phyloP scores from a whole-genome alignment of 2,797 vertebrate species.

The Scarus forsteni region DNA sequence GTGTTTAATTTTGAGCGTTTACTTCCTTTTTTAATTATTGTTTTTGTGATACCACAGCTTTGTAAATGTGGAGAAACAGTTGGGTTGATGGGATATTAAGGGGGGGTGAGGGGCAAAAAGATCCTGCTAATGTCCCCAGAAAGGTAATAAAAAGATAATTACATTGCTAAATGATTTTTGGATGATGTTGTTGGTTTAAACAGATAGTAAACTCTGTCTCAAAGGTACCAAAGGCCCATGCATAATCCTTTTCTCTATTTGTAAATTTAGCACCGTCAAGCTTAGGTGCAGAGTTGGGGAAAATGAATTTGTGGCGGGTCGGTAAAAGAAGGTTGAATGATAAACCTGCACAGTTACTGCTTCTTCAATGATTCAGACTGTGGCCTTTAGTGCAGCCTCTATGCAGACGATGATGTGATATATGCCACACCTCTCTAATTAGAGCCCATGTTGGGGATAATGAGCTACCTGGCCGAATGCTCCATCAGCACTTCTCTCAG shows the following conservation, averaged over 20 bases:
- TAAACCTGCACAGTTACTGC: constrained; percentile 13
- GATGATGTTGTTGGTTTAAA: not conserved
- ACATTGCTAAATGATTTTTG: not conserved
- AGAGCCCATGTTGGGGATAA: constrained; percentile 54
- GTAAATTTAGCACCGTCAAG: not conserved
- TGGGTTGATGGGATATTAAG: too few species aligned
- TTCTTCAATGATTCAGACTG: constrained; percentile 37
- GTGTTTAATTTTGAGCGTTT: too few species aligned
- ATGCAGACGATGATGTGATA: constrained; percentile 24
- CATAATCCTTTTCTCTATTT: not conserved
- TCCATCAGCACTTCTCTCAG: constrained; percentile 61
- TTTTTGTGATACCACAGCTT: too few species aligned
- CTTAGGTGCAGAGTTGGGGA: constrained; percentile 1
- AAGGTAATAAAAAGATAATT: not conserved
- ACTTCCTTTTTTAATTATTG: too few species aligned
- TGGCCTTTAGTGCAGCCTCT: constrained; percentile 39
- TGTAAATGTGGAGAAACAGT: too few species aligned
- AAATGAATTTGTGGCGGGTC: constrained; percentile 2
- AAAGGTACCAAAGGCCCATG: not conserved
- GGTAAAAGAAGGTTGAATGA: not conserved
- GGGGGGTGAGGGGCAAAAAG: not conserved
- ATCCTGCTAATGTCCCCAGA: not conserved
- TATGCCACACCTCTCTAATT: constrained; percentile 57
- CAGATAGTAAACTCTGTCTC: not conserved
- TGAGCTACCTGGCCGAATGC: constrained; percentile 52